Base-by-base conservation (phyloP, 2,797 vertebrate genomes). In the Pseudomugil tenellus region DNA sequence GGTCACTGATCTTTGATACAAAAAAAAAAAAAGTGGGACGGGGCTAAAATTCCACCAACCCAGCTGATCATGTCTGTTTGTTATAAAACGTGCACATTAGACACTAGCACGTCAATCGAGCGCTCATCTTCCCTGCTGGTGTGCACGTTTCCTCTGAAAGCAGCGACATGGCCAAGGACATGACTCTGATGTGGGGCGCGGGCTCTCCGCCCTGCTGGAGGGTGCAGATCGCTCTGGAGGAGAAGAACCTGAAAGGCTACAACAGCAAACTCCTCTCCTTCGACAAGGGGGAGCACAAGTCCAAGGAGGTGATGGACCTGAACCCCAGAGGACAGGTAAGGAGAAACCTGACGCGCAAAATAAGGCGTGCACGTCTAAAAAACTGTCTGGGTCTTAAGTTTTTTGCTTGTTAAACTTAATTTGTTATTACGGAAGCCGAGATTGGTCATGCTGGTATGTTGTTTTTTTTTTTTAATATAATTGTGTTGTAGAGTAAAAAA, bases 131-230 rank as follows among this genome's bases (percentile, higher is more conserved):
- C 19, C 9, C 19, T 10, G 19, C 16, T 9, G 41, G 41, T 43
- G 19, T 8, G 6, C 41, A 43, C 8, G 19, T 3, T 28, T 19
- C 3, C 17, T 14, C 48, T 49, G 12, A 49, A 49, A 49, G 1
- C 29, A 29, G 3, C 6, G 29, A 29, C 21, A 49, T 49, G 48
- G 48, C 48, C 4, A 49, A 89, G 67, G 80, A 90, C 2, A 92
- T 95, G 53, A 85, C 84, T 65, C 76, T 95, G 10, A 74, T 82
- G 53, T 94, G 94, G 93, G 84, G 85, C 74, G 85, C 90, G 0
- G 93, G 93, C 28, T 94, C 93, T 56, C 91, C 93, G 1, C 91
- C 92, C 4, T 94, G 94, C 77, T 94, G 93, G 94, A 90, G 92
- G 72, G 59, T 93, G 12, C 70, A 81, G 92, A 90, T 95, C 6